phyloP scores from a whole-genome alignment of 2,113 vertebrate species.

The Poecile atricapillus region DNA sequence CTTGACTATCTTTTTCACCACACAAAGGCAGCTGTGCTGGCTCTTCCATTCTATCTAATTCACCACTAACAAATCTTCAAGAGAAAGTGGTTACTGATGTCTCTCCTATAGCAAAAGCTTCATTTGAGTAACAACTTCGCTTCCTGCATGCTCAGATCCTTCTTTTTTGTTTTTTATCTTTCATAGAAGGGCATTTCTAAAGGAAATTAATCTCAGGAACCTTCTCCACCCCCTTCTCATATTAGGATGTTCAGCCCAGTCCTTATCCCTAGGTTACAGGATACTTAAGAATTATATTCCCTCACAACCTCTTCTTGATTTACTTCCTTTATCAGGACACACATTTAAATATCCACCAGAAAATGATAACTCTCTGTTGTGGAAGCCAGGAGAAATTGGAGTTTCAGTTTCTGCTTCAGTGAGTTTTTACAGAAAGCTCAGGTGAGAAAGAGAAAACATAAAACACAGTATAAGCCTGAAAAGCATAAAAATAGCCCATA shows the following conservation, averaged over 20 bases:
- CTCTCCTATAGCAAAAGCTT: not conserved
- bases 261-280: not conserved
- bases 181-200: not conserved
- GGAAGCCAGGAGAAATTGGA: not conserved
- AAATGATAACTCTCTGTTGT: not conserved
- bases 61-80: not conserved
- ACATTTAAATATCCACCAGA: not conserved
- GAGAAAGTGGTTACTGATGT: not conserved
- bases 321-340: not conserved
- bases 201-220: not conserved
- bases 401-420: not conserved
- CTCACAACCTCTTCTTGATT: not conserved
- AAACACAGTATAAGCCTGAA: not conserved
- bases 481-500: not conserved
- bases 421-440: not conserved
- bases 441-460: not conserved
- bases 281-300: not conserved
- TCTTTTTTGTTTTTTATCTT: not conserved
- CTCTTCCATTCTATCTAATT: not conserved
- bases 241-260: not conserved
- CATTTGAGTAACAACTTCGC: not conserved
- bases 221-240: not conserved
- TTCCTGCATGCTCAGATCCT: not conserved
- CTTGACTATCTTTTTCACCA: not conserved
- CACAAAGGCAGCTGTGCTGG: not conserved